Conservation (phyloP, 2,113 vertebrate genomes). For the Phainopepla nitens region DNA sequence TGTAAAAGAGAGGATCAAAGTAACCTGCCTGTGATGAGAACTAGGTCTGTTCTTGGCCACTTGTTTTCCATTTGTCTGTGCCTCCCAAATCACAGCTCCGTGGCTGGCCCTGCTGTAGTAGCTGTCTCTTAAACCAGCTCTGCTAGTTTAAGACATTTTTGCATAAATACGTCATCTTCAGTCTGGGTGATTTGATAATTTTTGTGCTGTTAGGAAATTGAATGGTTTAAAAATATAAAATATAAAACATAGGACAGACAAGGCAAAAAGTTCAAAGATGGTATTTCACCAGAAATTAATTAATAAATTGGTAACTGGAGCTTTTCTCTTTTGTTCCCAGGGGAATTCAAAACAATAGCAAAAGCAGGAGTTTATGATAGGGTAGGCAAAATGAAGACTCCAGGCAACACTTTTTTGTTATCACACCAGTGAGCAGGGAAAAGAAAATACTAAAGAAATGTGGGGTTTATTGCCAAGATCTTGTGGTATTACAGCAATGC, state of each 20-base stretch:
- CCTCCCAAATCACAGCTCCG: background rate
- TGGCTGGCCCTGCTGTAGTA: background rate
- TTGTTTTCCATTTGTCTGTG: background rate
- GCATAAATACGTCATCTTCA: background rate
- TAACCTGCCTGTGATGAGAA: background rate
- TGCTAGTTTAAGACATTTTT: background rate
- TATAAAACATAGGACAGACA: background rate
- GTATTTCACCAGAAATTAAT: background rate
- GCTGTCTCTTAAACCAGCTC: background rate
- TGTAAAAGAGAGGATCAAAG: background rate
- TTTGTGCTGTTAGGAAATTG: background rate
- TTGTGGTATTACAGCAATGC: background rate
- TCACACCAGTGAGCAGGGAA: background rate
- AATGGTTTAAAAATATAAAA: background rate
- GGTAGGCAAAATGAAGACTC: background rate
- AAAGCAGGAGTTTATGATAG: background rate
- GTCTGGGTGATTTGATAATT: background rate
- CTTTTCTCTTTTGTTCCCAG: background rate
- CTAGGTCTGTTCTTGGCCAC: background rate
- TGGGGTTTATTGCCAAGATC: background rate
- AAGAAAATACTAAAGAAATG: background rate
- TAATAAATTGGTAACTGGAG: background rate
- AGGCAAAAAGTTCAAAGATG: background rate
- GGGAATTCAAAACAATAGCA: background rate
- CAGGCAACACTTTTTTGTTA: background rate